Conservation (phyloP, 2,797 vertebrate genomes). For the Oreonectes daqikongensis region DNA sequence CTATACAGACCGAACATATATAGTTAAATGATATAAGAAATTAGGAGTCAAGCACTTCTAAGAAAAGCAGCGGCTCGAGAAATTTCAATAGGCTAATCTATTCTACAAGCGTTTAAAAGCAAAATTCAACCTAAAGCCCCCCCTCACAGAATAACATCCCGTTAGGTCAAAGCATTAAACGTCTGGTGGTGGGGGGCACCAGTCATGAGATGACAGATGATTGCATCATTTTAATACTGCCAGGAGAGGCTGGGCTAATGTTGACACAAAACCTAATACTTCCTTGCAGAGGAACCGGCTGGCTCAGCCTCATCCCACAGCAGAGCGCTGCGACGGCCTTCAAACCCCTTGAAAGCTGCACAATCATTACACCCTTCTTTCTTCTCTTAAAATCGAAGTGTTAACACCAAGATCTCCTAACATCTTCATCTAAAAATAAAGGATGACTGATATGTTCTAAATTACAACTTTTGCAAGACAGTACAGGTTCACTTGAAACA, state of each 20-base stretch:
- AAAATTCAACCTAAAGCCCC: slow-evolving; percentile 12
- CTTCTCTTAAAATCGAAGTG: neutral
- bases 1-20: slow-evolving; percentile 14
- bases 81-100: slow-evolving; percentile 27
- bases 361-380: slow-evolving; percentile 65
- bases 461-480: neutral
- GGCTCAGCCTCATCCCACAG: slow-evolving; percentile 19
- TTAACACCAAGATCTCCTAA: neutral
- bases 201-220: slow-evolving; percentile 75
- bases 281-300: slow-evolving; percentile 73
- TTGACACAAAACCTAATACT: slow-evolving; percentile 84
- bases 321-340: slow-evolving; percentile 13
- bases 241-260: slow-evolving; percentile 73
- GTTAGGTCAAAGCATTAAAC: slow-evolving; percentile 49
- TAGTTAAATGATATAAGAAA: slow-evolving; percentile 7
- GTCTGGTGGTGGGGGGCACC: slow-evolving; percentile 58
- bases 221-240: slow-evolving; percentile 74
- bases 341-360: slow-evolving; percentile 66
- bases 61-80: neutral
- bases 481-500: neutral
- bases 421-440: neutral
- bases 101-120: slow-evolving; percentile 21
- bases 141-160: slow-evolving; percentile 42
- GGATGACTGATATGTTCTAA: neutral
- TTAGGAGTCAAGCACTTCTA: slow-evolving; percentile 7